Base-by-base conservation (phyloP, 2,888 invertebrate genomes). In the Ennomos quercinarius region DNA sequence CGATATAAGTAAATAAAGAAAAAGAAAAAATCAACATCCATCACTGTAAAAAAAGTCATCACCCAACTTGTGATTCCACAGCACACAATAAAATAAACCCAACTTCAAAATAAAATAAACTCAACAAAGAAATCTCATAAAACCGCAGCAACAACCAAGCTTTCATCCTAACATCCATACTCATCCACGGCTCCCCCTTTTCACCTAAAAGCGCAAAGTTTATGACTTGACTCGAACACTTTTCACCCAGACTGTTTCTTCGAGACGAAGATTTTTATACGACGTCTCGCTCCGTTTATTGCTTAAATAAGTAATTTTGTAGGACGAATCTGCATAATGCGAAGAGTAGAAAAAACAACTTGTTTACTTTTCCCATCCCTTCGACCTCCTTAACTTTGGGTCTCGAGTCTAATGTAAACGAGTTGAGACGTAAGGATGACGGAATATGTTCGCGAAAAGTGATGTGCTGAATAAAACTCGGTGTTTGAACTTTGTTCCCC, bases 291-390 rank as follows among this genome's bases (percentile, higher is more conserved):
- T 77, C 81, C 83, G 85, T 90, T 89, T 90, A 88, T 89, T 86
- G 86, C 87, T 81, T 83, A 86, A 88, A 89, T 88, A 88, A 88
- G 90, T 89, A 87, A 89, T 89, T 89, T 85, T 71, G 76, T 75
- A 81, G 78, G 82, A 84, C 81, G 80, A 84, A 89, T 91, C 83
- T 89, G 84, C 90, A 90, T 91, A 90, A 90, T 87, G 85, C 80
- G 78, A 75, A 66, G 66, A 79, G 77, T 76, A 74, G 77, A 78
- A 81, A 84, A 87, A 86, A 82, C 82, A 86, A 88, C 72, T 87
- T 88, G 80, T 83, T 83, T 86, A 78, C 73, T 78, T 76, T 76
- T 74, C 75, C 55, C 57, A 40, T 57, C 60, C 48, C 55, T 57
- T 42, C 50, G 61, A 54, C 64, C 54, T 64, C 46, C 61, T 53